Conservation (phyloP, 1,140 invertebrate genomes). For the Pectinophora gossypiella region DNA sequence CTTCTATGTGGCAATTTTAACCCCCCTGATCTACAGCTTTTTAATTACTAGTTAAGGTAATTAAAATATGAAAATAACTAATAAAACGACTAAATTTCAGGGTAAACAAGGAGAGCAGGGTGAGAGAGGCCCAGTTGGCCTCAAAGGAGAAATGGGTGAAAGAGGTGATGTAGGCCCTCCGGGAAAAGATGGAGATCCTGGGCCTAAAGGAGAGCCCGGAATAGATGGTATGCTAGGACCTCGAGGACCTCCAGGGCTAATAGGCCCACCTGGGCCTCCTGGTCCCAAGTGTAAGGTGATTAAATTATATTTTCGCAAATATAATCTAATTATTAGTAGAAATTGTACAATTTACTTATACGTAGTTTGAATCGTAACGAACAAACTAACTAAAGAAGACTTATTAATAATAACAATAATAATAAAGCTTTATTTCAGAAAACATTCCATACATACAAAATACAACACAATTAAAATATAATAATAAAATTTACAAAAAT, state of each 20-base stretch:
- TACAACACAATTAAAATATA: too few species aligned
- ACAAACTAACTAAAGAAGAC: too few species aligned
- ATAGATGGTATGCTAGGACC: constrained; percentile 12
- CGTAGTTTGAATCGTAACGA: too few species aligned
- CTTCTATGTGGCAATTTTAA: too few species aligned
- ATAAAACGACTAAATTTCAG: constrained; percentile 18
- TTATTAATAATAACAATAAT: too few species aligned
- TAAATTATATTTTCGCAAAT: constrained; percentile 2
- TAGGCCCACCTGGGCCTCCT: constrained; percentile 19
- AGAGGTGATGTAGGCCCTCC: constrained; percentile 20
- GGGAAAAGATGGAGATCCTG: constrained; percentile 13
- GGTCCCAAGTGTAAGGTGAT: constrained; percentile 18
- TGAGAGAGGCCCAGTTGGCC: constrained; percentile 25
- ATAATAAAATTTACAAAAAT: too few species aligned
- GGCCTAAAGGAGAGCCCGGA: constrained; percentile 18
- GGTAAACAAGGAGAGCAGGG: constrained; percentile 28
- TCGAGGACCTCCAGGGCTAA: constrained; percentile 10
- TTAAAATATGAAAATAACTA: constrained; percentile 8
- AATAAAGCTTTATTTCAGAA: too few species aligned
- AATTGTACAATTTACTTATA: too few species aligned
- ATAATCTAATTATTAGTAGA: too few species aligned
- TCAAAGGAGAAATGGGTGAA: constrained; percentile 33
- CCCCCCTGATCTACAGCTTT: background rate
- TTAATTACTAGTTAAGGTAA: background rate
- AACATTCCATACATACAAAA: too few species aligned